phyloP scores from a whole-genome alignment of 2,113 vertebrate species.

The Junco hyemalis region DNA sequence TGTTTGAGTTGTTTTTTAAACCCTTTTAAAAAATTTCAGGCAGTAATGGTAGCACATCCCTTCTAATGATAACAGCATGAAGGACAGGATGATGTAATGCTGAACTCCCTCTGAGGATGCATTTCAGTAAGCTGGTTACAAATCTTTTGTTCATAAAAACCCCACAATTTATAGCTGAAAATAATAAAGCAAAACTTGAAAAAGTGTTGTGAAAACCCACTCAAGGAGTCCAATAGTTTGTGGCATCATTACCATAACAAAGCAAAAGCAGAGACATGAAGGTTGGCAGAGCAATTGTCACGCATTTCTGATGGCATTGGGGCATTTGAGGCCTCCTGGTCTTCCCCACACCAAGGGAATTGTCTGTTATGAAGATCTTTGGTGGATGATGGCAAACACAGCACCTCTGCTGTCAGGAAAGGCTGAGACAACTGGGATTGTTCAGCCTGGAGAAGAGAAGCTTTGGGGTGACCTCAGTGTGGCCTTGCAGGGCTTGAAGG shows the following conservation, averaged over 20 bases:
- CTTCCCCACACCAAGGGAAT: background rate
- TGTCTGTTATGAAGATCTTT: background rate
- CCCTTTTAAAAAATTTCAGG: slow-evolving; percentile 1
- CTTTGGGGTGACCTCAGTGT: background rate
- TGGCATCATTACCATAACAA: background rate
- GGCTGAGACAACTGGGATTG: background rate
- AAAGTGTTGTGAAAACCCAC: background rate
- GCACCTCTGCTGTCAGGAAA: background rate
- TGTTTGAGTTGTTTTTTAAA: background rate
- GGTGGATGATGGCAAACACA: background rate
- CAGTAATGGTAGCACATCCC: background rate
- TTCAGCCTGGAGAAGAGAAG: background rate
- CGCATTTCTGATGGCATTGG: background rate
- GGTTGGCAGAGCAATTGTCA: background rate
- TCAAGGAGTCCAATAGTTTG: background rate
- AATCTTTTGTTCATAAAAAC: background rate
- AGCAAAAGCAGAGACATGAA: background rate
- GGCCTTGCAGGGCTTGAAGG: background rate
- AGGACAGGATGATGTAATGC: background rate
- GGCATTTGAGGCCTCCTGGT: background rate
- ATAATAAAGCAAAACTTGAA: background rate
- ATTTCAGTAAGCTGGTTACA: background rate
- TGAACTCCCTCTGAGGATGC: background rate
- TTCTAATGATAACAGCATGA: background rate
- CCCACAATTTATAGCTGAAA: background rate